A percentile compares a stretch with the other conserved stretches of the same genome.
Conservation (phyloP, 2,888 invertebrate species). For the Mesodorylaimus sp. region DNA sequence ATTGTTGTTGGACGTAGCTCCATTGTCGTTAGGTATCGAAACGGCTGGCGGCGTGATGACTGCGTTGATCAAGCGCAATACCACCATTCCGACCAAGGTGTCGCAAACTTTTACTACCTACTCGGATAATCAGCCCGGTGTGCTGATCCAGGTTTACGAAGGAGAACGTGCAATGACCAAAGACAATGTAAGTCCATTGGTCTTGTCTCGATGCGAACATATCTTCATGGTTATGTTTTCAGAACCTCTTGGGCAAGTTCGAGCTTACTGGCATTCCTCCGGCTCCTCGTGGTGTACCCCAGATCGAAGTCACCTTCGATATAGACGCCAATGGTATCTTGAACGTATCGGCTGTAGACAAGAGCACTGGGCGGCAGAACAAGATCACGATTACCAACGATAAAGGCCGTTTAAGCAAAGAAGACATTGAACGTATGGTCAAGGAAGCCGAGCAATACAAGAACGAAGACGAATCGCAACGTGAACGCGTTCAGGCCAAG, state of each 20-base stretch:
- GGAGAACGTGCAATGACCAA: constrained; percentile 57
- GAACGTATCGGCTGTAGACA: constrained; percentile 78
- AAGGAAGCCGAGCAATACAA: constrained; percentile 81
- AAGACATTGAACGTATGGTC: constrained; percentile 65
- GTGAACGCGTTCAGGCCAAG: constrained; percentile 50
- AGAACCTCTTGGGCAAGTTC: constrained; percentile 73
- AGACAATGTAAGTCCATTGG: constrained; percentile 43
- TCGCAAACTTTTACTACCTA: constrained; percentile 91
- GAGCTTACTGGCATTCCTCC: constrained; percentile 90
- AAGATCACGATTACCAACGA: constrained; percentile 49
- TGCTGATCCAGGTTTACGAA: constrained; percentile 47
- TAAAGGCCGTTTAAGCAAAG: constrained; percentile 70
- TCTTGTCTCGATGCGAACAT: too few relatives aligned
- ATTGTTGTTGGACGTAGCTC: constrained; percentile 72
- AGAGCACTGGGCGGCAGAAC: constrained; percentile 42
- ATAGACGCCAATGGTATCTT: constrained; percentile 67
- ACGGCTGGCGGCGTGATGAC: constrained; percentile 89
- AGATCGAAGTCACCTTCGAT: constrained; percentile 43
- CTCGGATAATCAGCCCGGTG: constrained; percentile 91
- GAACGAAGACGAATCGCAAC: constrained; percentile 42
- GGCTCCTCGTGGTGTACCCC: constrained; percentile 69
- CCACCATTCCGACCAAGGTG: constrained; percentile 75
- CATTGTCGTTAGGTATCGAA: constrained; percentile 72
- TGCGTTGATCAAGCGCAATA: constrained; percentile 83
- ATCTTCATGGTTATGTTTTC: constrained; percentile 2